Percentiles rank a stretch among this genome's conserved stretches.
phyloP scores from a whole-genome alignment of 2,888 invertebrate species.

The Hemistola chrysoprasaria region DNA sequence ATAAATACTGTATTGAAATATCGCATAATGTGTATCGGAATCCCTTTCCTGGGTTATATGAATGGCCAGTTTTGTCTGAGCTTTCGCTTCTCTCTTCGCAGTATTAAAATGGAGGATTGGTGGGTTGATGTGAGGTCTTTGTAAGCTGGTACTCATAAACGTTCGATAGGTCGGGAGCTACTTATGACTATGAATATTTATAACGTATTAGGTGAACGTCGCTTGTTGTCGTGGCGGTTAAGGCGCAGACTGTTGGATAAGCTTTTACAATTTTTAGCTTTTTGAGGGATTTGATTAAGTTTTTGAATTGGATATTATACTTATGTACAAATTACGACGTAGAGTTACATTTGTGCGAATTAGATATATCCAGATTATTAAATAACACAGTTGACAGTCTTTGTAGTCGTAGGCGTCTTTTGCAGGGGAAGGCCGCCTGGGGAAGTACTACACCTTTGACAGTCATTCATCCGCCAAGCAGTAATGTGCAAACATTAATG shows the following conservation, averaged over 20 bases:
- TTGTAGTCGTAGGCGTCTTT: too few species aligned
- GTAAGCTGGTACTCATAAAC: constrained; percentile 53
- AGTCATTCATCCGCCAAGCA: too few species aligned
- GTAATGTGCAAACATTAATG: too few species aligned
- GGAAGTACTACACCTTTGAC: too few species aligned
- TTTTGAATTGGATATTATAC: background rate
- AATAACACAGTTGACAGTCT: too few species aligned
- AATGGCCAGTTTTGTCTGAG: constrained; percentile 42
- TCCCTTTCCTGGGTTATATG: constrained; percentile 55
- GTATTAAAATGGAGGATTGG: too few species aligned
- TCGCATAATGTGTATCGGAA: constrained; percentile 72
- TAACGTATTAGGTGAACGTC: constrained; percentile 73
- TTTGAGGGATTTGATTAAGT: background rate
- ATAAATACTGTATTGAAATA: constrained; percentile 77
- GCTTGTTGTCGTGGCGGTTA: constrained; percentile 57
- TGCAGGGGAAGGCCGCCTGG: too few species aligned
- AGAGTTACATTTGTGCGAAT: too few species aligned
- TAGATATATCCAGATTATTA: too few species aligned
- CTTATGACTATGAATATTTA: constrained; percentile 80
- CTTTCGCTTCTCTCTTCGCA: constrained; percentile 27
- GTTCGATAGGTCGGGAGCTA: constrained; percentile 72
- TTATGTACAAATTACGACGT: too few species aligned
- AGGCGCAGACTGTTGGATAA: constrained; percentile 40
- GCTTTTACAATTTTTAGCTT: constrained; percentile 9
- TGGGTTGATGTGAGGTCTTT: constrained; percentile 31